phyloP scores from a whole-genome alignment of 2,113 vertebrate genomes.

The Zosterops hypoxanthus region DNA sequence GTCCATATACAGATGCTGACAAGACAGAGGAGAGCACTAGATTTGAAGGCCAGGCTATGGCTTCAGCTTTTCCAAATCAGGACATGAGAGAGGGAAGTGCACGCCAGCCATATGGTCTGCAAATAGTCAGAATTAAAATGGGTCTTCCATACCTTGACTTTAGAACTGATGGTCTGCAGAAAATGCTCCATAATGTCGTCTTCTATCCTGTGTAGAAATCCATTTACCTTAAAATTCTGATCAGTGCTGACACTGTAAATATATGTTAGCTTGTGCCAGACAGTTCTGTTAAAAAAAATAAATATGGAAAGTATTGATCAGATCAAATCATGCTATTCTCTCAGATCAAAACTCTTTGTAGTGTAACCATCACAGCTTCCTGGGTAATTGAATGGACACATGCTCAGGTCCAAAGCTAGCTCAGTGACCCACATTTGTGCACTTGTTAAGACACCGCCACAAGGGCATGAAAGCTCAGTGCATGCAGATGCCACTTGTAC shows the following conservation, averaged over 20 bases:
- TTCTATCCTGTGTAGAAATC: conserved; percentile 26
- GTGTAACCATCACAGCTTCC: not conserved
- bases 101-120: not conserved
- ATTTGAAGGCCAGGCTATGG: not conserved
- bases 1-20: not conserved
- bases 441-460: not conserved
- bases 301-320: not conserved
- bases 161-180: not conserved
- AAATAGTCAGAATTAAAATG: not conserved
- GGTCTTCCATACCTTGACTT: conserved; percentile 20
- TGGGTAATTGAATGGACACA: not conserved
- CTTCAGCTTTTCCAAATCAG: not conserved
- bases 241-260: not conserved
- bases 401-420: not conserved
- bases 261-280: conserved; percentile 35
- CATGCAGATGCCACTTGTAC: not conserved
- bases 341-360: not conserved
- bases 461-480: not conserved
- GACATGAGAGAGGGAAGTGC: not conserved
- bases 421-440: not conserved
- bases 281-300: not conserved
- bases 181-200: not conserved
- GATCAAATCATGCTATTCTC: not conserved
- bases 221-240: not conserved
- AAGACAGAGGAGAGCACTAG: not conserved